Evolutionary conservation across 2,888 invertebrate species (phyloP), one percentile per base, ranked within the genome.

Genomic region (Microplitis manilae): DNA sequence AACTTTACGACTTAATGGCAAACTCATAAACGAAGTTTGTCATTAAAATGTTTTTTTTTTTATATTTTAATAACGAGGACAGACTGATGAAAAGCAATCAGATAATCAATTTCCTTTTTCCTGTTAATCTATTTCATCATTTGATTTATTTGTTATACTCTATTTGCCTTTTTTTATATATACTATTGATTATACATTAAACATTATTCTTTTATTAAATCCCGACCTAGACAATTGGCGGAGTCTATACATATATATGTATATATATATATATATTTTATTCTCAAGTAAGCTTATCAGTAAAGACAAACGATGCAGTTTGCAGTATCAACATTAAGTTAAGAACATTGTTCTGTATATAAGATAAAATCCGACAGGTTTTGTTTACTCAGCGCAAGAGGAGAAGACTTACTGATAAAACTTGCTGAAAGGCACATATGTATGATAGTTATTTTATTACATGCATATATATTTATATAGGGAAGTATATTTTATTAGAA

Each of bases 361-460:
- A n/a, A 30, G 17, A 64, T 67, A 67, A 39, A 67, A 13, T 38
- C 20, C 38, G 67, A n/a, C 30, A 64, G 17, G 64, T 20, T 64
- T 64, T 64, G 64, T 67, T 13, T 67, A 20, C 30, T 67, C 67
- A 67, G 67, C 67, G 67, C n/a, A 67, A 67, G 67, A 67, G 13
- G 67, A 67, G 67, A 67, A 67, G 67, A 39, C 67, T 20, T 17
- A 64, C n/a, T 39, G 67, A 67, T 67, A 67, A 67, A 67, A 67
- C 20, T 39, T 67, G 39, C 38, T 38, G 39, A 67, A 67, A 67
- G 67, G 39, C 67, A 67, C 15, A 64, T 4, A 20, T 67, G n/a
- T 67, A 38, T 30, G 38, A 20, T 67, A 13, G 9, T 20, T 38
- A 38, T 39, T 67, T 67, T 13, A 39, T 67, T 13, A 39, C 13